phyloP scores from a whole-genome alignment of 92 coral and sea anemone genomes.

The Actinostola sp. region DNA sequence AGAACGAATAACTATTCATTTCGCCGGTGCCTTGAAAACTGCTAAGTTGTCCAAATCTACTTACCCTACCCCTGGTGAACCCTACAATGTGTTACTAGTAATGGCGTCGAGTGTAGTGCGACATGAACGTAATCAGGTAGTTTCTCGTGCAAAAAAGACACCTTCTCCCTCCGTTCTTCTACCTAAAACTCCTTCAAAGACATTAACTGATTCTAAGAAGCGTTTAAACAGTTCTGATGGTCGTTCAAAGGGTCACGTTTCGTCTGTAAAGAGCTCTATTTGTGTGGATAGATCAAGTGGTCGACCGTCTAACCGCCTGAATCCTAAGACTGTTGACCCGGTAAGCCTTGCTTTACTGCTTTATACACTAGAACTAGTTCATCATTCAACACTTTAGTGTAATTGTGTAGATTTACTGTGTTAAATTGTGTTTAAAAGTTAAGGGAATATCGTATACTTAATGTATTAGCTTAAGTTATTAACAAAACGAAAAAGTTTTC shows the following conservation, averaged over 20 bases:
- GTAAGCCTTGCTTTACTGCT: constrained; percentile 46
- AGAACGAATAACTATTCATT: too few relatives aligned
- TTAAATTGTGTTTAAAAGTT: constrained; percentile 1
- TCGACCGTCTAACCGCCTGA: constrained; percentile 91
- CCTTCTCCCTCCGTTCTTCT: constrained; percentile 61
- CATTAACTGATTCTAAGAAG: constrained; percentile 54
- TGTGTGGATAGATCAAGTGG: constrained; percentile 56
- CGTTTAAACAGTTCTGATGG: constrained; percentile 77
- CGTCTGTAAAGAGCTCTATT: constrained; percentile 48
- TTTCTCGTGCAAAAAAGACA: constrained; percentile 70
- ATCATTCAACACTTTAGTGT: background rate
- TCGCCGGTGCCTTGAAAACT: background rate
- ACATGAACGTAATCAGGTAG: constrained; percentile 62
- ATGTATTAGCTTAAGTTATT: constrained; percentile 2
- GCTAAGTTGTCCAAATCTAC: background rate
- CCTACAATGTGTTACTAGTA: constrained; percentile 3
- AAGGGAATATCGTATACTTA: background rate
- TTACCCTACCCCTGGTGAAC: constrained; percentile 25
- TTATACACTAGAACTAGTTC: too few relatives aligned
- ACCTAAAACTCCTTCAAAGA: constrained; percentile 50
- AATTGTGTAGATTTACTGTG: background rate
- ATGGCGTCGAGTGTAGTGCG: constrained; percentile 81
- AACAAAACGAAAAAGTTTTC: background rate
- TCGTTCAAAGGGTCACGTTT: constrained; percentile 53
- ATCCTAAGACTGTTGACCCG: constrained; percentile 95